Evolutionary conservation across 2,888 invertebrate genomes (phyloP).

Genomic region (Cremastinae sp.): DNA sequence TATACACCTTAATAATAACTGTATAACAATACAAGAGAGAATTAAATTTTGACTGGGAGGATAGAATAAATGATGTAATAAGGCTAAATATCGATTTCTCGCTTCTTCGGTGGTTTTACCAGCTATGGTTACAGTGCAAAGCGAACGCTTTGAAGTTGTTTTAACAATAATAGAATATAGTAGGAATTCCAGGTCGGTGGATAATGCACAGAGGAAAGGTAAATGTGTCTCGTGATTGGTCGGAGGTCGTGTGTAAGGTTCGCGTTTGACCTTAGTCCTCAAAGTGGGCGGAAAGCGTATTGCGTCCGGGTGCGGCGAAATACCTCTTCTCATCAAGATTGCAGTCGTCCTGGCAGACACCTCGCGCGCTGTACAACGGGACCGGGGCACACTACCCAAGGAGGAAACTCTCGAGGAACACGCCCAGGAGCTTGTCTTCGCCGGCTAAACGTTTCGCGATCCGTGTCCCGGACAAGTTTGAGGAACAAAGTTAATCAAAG

Average conservation of each 20-base stretch:
- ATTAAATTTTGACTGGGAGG: too few species aligned
- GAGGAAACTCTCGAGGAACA: slow-evolving; percentile 21
- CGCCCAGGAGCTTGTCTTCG: slow-evolving; percentile 33
- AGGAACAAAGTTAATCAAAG: slow-evolving; percentile 41
- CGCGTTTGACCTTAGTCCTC: slow-evolving; percentile 3
- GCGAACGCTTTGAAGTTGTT: too few species aligned
- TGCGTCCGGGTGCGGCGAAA: slow-evolving; percentile 29
- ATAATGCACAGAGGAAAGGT: too few species aligned
- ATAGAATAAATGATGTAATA: too few species aligned
- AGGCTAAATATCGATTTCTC: too few species aligned
- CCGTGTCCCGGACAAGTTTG: slow-evolving; percentile 26
- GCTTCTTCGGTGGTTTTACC: background rate
- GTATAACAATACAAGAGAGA: too few species aligned
- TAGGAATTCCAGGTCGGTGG: too few species aligned
- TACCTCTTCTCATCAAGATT: slow-evolving; percentile 42
- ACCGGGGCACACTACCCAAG: slow-evolving; percentile 6
- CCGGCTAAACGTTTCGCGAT: slow-evolving; percentile 2
- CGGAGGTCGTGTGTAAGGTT: too few species aligned
- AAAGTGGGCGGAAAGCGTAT: slow-evolving; percentile 4
- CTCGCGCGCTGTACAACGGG: background rate
- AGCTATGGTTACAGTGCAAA: too few species aligned
- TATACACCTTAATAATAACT: too few species aligned
- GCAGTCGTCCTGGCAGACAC: background rate
- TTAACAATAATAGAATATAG: too few species aligned
- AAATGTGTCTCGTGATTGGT: too few species aligned